Evolutionary conservation across 2,797 vertebrate species (phyloP).

Genomic region (Echeneis naucrates): DNA sequence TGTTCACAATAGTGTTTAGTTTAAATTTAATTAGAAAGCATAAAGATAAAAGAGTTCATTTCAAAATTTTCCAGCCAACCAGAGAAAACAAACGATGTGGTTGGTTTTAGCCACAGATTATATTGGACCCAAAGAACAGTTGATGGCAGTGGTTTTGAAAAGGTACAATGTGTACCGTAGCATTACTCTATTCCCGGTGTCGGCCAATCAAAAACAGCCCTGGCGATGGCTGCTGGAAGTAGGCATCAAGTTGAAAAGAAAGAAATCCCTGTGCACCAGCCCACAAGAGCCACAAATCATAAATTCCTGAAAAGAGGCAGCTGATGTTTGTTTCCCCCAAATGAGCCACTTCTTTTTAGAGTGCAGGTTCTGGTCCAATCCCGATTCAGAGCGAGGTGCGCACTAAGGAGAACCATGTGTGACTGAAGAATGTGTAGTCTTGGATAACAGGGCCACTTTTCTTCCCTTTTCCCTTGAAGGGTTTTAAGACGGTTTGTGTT

Average conservation of each 20-base stretch:
- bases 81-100: constrained; percentile 31
- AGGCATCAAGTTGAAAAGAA: constrained; percentile 24
- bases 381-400: constrained; percentile 44
- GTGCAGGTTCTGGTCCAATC: constrained; percentile 56
- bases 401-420: constrained; percentile 71
- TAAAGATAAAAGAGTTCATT: constrained; percentile 5
- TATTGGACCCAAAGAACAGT: constrained; percentile 9
- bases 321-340: constrained; percentile 63
- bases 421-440: constrained; percentile 69
- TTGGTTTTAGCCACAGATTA: constrained; percentile 8
- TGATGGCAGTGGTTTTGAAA: constrained; percentile 16
- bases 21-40: constrained; percentile 19
- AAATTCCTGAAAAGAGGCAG: constrained; percentile 60
- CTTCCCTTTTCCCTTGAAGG: constrained; percentile 64
- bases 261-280: constrained; percentile 44
- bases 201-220: constrained; percentile 27
- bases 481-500: constrained; percentile 51
- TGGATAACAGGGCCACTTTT: constrained; percentile 40
- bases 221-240: constrained; percentile 22
- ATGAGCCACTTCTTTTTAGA: constrained; percentile 59
- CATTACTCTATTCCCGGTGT: constrained; percentile 2
- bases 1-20: constrained; percentile 14
- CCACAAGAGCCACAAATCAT: constrained; percentile 59
- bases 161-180: background rate
- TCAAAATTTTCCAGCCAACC: background rate